Evolutionary conservation across 2,888 invertebrate species (phyloP).

Genomic region (Pycnomerus fuliginosus): DNA sequence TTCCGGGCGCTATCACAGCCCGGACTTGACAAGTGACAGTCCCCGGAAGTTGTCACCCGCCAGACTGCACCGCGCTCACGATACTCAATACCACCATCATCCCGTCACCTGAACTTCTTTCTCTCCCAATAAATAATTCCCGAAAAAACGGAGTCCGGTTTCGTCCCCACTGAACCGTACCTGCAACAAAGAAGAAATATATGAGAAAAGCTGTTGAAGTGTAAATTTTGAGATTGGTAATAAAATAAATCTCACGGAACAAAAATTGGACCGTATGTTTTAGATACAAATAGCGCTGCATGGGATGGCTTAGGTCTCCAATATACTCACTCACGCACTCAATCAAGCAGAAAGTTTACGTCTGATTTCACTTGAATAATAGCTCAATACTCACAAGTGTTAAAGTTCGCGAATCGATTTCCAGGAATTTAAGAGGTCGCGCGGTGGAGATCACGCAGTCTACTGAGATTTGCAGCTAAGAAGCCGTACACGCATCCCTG

Average conservation of each 20-base stretch:
- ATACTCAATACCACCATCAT: constrained; percentile 6
- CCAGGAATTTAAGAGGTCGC: constrained; percentile 34
- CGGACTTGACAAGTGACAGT: constrained; percentile 34
- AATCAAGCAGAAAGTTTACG: constrained; percentile 50
- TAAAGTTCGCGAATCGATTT: constrained; percentile 40
- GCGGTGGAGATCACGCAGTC: constrained; percentile 29
- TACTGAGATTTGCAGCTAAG: constrained; percentile 13
- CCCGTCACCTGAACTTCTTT: background rate
- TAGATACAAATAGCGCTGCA: constrained; percentile 25
- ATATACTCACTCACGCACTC: constrained; percentile 45
- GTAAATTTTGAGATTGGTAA: constrained; percentile 34
- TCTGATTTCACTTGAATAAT: constrained; percentile 51
- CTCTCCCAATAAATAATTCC: constrained; percentile 1
- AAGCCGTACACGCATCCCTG: constrained; percentile 15
- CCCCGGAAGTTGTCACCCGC: constrained; percentile 34
- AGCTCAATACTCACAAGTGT: constrained; percentile 46
- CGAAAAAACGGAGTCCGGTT: background rate
- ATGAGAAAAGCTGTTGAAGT: constrained; percentile 35
- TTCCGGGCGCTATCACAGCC: constrained; percentile 35
- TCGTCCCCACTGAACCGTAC: constrained; percentile 20
- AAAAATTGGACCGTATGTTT: constrained; percentile 28
- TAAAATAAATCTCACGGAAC: constrained; percentile 35
- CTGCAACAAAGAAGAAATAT: constrained; percentile 30
- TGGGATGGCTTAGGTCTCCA: constrained; percentile 27
- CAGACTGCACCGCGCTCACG: constrained; percentile 6